Base-by-base conservation (phyloP, 1,140 invertebrate species). In the Chironomus tepperi region DNA sequence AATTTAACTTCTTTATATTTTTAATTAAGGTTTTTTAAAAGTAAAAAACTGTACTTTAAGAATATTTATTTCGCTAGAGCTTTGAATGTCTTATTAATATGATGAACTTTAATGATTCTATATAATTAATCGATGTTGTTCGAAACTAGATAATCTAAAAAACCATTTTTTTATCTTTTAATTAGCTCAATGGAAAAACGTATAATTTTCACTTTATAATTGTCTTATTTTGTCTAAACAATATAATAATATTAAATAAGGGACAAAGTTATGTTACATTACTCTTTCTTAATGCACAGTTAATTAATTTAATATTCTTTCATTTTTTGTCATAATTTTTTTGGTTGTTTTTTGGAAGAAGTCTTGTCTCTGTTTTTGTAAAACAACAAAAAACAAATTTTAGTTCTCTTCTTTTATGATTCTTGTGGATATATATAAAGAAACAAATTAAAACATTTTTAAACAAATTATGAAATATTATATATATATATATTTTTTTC, bases 71-170 rank as follows among this genome's bases (percentile, higher is more conserved):
- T 2, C n/a, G 47, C 47, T 57, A 57, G 47, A 57, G 47, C 47
- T 57, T 57, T 57, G 47, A n/a, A 57, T 57, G 47, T 47, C 24
- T 34, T 47, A 15, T 10, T 47, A 47, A 47, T 47, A 47, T 47
- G 43, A n/a, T 57, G 12, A n/a, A 12, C 15, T 57, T 57, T n/a
- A 34, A 34, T 34, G 24, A 34, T 57, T 57, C 47, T 57, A n/a
- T 57, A 57, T 57, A 57, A 57, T 57, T 57, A 57, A 57, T 57
- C 47, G 47, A 57, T 57, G 47, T 57, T 12, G 47, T 57, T 57
- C 12, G 47, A 57, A 34, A 34, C 24, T 34, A 34, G 24, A 34
- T 34, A 34, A 34, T 34, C 24, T 34, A 34, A 34, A 34, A 34
- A 34, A 34, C 24, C n/a, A n/a, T n/a, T n/a, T n/a, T 34, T 34